These are phyloP conservation scores for Grus americana DNA, from an alignment of 2,113 vertebrate genomes.

Conservation along the genomic window DNA sequence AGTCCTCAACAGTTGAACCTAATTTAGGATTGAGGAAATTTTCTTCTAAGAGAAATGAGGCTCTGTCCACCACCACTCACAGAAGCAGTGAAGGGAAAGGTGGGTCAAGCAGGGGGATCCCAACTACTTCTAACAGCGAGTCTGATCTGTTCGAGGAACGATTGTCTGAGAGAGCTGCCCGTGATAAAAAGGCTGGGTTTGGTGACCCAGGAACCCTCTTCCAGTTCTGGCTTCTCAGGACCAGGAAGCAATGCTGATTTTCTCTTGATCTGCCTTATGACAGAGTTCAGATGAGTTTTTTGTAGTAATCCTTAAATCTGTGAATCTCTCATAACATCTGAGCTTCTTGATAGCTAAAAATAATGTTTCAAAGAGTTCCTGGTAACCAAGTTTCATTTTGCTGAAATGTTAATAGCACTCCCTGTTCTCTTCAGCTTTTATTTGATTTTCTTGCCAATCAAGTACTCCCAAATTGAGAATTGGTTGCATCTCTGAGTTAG, in stretches of 20 bases:
- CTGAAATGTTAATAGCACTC: neutral
- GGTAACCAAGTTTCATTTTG: neutral
- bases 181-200: neutral
- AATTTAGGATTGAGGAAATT: neutral
- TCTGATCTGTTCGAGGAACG: neutral
- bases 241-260: neutral
- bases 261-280: neutral
- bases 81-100: neutral
- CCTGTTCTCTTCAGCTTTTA: neutral
- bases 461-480: neutral
- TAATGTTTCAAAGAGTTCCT: neutral
- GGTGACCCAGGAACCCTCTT: neutral
- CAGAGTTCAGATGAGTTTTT: neutral
- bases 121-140: neutral
- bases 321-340: neutral
- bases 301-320: neutral
- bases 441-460: neutral
- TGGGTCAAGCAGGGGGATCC: neutral
- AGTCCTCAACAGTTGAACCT: neutral
- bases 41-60: neutral
- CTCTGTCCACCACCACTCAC: neutral
- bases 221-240: neutral
- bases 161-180: neutral
- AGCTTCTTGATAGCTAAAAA: neutral
- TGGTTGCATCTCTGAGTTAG: neutral